Evolutionary conservation across 2,113 vertebrate species (phyloP).

Genomic region (Rhinoptilus africanus): DNA sequence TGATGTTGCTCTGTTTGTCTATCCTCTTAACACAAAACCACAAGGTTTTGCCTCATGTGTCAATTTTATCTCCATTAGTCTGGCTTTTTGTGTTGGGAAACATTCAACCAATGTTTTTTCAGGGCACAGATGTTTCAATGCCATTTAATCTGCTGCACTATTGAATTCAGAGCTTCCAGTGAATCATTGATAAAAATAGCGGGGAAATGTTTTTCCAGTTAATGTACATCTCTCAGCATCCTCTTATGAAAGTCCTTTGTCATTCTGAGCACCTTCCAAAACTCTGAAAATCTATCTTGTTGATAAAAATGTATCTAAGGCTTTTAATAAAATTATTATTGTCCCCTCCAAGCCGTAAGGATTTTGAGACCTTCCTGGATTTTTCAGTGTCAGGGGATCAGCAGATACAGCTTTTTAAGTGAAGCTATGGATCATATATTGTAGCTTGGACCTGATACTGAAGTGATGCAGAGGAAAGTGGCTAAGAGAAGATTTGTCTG

Average conservation of each 20-base stretch:
- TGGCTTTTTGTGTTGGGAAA: background rate
- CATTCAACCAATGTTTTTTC: background rate
- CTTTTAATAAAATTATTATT: background rate
- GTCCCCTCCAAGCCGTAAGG: background rate
- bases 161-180: background rate
- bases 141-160: background rate
- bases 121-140: background rate
- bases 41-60: background rate
- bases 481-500: background rate
- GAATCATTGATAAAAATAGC: background rate
- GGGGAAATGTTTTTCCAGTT: background rate
- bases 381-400: background rate
- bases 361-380: background rate
- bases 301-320: background rate
- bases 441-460: background rate
- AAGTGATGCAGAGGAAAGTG: background rate
- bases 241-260: background rate
- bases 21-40: background rate
- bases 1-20: background rate
- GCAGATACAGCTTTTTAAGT: background rate
- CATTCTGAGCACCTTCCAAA: background rate
- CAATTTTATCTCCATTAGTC: background rate
- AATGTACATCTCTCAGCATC: background rate
- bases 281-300: background rate
- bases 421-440: background rate